Base-by-base conservation (phyloP, 2,888 invertebrate species). In the Erebia palarica region DNA sequence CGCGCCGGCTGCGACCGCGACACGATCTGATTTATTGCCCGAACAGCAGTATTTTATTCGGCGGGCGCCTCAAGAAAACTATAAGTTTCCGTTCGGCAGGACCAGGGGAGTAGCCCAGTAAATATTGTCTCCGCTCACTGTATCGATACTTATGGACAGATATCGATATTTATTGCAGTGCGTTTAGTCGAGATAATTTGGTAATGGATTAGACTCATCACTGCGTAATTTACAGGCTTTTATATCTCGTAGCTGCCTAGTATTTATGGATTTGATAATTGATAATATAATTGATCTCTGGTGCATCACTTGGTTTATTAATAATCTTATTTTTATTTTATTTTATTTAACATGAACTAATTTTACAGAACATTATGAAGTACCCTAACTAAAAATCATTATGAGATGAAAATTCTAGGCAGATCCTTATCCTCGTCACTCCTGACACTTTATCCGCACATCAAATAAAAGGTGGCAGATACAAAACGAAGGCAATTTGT, bases 21-120 rank as follows among this genome's bases (percentile, higher is more conserved):
- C 87, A 83, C 86, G 82, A 85, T 85, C 90, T 93, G 93, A 93
- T 93, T 93, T 93, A 93, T 92, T 87, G 82, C 84, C 87, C 82
- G 82, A 84, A 85, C 91, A 90, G 90, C 91, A 90, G 91, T 93
- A 93, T 93, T 92, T 92, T 92, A 93, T 93, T 88, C 92, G 87
- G 82, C 89, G 90, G 91, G 91, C 91, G 92, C 91, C 92, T 92
- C 92, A 93, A 92, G 88, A 88, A 91, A 91, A 90, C 93, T 93
- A 92, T 92, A 93, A 93, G 92, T 92, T 92, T 92, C 91, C 91
- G 92, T 91, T 92, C 87, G 91, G 89, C 87, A 90, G 87, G 89
- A 86, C 89, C 88, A 86, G 88, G 91, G 92, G 91, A 89, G 88
- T 85, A 86, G 89, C 87, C 87, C 89, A 90, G 88, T 92, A 92